These are phyloP conservation scores for Agrilus biguttatus DNA, from an alignment of 2,888 invertebrate genomes.

Conservation along the genomic window DNA sequence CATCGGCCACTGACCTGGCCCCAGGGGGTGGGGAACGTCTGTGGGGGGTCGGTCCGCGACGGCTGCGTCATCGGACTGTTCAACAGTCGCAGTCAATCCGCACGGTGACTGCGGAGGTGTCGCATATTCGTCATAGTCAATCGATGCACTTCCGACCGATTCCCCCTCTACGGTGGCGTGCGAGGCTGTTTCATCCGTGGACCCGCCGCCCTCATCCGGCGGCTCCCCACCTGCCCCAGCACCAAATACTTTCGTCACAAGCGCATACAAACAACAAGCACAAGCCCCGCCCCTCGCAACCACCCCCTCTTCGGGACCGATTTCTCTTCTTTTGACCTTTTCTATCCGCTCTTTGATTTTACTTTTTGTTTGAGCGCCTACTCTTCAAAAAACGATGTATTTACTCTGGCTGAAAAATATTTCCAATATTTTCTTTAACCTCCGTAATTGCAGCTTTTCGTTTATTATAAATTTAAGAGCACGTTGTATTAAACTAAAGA, in stretches of 20 bases:
- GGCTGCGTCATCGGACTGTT: constrained; percentile 15
- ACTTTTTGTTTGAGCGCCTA: too few species aligned
- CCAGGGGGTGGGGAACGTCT: constrained; percentile 26
- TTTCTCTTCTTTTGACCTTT: too few species aligned
- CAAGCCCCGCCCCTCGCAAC: constrained; percentile 21
- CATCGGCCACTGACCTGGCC: constrained; percentile 34
- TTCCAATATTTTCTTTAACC: too few species aligned
- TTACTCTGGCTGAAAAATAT: too few species aligned
- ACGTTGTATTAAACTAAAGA: too few species aligned
- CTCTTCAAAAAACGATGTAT: too few species aligned
- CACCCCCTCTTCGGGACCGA: not conserved
- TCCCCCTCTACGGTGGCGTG: constrained; percentile 3
- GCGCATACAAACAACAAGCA: constrained; percentile 28
- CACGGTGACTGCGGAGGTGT: constrained; percentile 13
- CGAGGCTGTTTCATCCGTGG: constrained; percentile 8
- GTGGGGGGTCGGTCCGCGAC: constrained; percentile 16
- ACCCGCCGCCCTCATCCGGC: constrained; percentile 21
- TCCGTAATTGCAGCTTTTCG: too few species aligned
- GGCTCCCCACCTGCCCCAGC: constrained; percentile 20
- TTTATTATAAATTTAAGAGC: too few species aligned
- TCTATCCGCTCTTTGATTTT: too few species aligned
- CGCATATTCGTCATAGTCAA: constrained; percentile 10
- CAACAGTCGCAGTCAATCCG: constrained; percentile 11
- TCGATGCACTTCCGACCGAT: constrained; percentile 1
- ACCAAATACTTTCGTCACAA: constrained; percentile 18